Evolutionary conservation across 2,888 invertebrate species (phyloP), one percentile per base, ranked within the genome.

Genomic region (Sinohyriopsis cumingii): DNA sequence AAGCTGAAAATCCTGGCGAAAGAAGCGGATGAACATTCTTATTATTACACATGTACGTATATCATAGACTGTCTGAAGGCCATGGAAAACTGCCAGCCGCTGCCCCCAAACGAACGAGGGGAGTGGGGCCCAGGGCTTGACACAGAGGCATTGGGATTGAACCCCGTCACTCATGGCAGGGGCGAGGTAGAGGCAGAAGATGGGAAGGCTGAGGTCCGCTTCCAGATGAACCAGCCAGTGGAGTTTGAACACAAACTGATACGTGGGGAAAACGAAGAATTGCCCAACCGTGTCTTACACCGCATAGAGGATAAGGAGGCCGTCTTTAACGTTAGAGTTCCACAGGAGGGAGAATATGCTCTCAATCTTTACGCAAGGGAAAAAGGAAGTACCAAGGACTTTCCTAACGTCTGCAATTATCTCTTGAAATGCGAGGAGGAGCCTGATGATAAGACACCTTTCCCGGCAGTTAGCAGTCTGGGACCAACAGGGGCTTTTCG

Each of bases 121-220:
- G 88, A 87, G 54, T 88, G 88, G 88, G 88, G 88, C 0, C 86
- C 87, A 5, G 87, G 86, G 6, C 73, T 78, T 7, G 86, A 86
- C 63, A 79, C 82, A 7, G 76, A 81, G 55, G 79, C 79, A 24
- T 75, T 81, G 55, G 88, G 87, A 15, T 67, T 88, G 53, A 76
- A 75, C 3, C 80, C 88, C 5, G 63, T 81, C 9, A 79, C 83
- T 7, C 87, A 88, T 67, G 71, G 80, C 24, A 74, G 80, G 9
- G 85, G 84, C 7, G 75, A 82, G 54, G 75, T 88, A 15, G 78
- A 81, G 20, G 81, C 84, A 1, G 79, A 83, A 15, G 81, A 82
- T 20, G 86, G 87, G 12, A 76, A 80, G 65, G 83, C 86, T 18
- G 84, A 86, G 65, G 78, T 88, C 9, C 77, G 79, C 59, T 87